Conservation (phyloP, 2,113 vertebrate genomes). For the Vulpes vulpes region DNA sequence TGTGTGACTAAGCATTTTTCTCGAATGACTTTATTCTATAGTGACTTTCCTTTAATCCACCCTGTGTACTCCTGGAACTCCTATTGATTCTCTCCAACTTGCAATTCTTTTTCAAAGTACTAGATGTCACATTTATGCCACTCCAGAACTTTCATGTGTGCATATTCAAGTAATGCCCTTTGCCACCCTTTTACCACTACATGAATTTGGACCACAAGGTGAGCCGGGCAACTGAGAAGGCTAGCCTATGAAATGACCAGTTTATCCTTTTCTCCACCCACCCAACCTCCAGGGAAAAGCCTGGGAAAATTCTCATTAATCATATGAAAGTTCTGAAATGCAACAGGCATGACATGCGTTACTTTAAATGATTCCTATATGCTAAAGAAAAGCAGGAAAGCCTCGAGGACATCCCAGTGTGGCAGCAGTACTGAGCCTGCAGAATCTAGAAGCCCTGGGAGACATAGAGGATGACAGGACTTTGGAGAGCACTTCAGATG, state of each 20-base stretch:
- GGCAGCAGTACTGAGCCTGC: background rate
- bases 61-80: background rate
- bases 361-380: background rate
- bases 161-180: background rate
- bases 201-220: background rate
- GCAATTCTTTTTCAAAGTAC: background rate
- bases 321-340: background rate
- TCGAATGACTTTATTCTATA: conserved; percentile 2
- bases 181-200: background rate
- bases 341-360: background rate
- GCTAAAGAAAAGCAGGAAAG: background rate
- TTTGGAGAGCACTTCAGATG: background rate
- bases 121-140: background rate
- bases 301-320: conserved; percentile 24
- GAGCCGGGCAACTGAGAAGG: background rate
- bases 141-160: background rate
- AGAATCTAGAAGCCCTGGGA: background rate
- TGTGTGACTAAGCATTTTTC: background rate
- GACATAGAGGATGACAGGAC: background rate
- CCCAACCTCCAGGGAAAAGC: background rate
- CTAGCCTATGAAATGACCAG: background rate
- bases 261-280: background rate
- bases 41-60: conserved; percentile 38
- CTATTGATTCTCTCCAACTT: background rate
- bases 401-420: background rate